Conservation (phyloP, 2,888 invertebrate genomes). For the Apomyelois bistriatella region DNA sequence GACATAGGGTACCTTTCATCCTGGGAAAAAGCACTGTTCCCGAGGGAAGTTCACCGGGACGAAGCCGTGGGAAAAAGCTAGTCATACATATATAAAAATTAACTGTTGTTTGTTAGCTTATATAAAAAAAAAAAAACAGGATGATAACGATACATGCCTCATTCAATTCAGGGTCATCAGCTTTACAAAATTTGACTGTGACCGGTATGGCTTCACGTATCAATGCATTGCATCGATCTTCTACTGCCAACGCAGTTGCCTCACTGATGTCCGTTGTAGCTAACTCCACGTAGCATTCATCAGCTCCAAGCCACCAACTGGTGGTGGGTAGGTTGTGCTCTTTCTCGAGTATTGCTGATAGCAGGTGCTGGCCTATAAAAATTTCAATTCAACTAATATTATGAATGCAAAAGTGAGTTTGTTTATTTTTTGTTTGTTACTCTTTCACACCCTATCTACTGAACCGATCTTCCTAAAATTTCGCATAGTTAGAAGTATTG, state of each 20-base stretch:
- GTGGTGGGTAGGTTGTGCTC: conserved; percentile 85
- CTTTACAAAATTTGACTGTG: conserved; percentile 80
- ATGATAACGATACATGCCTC: conserved; percentile 38
- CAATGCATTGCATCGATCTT: conserved; percentile 83
- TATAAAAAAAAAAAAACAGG: too few relatives aligned
- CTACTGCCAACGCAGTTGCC: conserved; percentile 76
- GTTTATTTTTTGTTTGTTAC: too few relatives aligned
- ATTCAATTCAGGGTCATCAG: conserved; percentile 80
- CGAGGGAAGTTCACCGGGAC: too few relatives aligned
- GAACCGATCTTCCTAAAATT: too few relatives aligned
- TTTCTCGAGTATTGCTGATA: conserved; percentile 87
- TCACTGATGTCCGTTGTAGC: conserved; percentile 74
- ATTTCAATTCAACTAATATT: too few relatives aligned
- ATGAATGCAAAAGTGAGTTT: too few relatives aligned
- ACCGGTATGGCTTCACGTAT: conserved; percentile 84
- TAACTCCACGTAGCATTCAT: conserved; percentile 86
- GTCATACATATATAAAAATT: too few relatives aligned
- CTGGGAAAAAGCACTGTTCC: too few relatives aligned
- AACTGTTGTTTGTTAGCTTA: neutral
- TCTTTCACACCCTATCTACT: too few relatives aligned
- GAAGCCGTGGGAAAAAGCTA: too few relatives aligned
- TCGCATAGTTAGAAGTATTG: too few relatives aligned
- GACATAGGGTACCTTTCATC: too few relatives aligned
- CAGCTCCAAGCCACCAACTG: conserved; percentile 91
- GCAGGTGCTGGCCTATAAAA: conserved; percentile 86